Percentiles rank a stretch among this genome's conserved stretches.
phyloP scores from a whole-genome alignment of 2,888 invertebrate species.

The Dinocampus coccinellae region DNA sequence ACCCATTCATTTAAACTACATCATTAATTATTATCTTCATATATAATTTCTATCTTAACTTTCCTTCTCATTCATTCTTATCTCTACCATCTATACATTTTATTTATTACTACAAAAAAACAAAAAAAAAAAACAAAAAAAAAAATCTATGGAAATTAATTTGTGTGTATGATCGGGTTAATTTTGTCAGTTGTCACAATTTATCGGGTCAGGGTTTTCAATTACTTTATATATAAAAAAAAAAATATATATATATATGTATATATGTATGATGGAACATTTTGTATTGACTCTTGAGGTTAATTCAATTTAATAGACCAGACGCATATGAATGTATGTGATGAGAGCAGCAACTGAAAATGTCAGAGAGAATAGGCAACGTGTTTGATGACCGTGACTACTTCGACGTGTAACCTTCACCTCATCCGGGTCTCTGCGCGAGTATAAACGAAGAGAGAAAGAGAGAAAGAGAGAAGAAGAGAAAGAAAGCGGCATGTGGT shows the following conservation, averaged over 20 bases:
- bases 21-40: not conserved
- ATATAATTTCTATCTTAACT: not conserved
- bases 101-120: too few species aligned
- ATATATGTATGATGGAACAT: not conserved
- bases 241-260: not conserved
- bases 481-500: not conserved
- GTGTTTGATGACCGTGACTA: conserved; percentile 22
- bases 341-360: conserved; percentile 3
- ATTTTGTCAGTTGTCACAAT: too few species aligned
- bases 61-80: not conserved
- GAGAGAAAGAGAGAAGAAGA: not conserved
- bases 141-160: too few species aligned
- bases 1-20: not conserved
- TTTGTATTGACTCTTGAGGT: not conserved
- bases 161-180: too few species aligned
- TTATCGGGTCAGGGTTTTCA: too few species aligned
- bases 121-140: too few species aligned
- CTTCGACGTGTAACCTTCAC: conserved; percentile 31
- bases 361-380: not conserved
- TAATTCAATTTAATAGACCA: conserved; percentile 25
- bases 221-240: too few species aligned
- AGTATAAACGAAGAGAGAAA: conserved; percentile 2
- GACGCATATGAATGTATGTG: not conserved
- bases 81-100: too few species aligned
- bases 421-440: conserved; percentile 22